Evolutionary conservation across 2,888 invertebrate genomes (phyloP), one percentile per base, ranked within the genome.

Genomic region (Dusona sp.): DNA sequence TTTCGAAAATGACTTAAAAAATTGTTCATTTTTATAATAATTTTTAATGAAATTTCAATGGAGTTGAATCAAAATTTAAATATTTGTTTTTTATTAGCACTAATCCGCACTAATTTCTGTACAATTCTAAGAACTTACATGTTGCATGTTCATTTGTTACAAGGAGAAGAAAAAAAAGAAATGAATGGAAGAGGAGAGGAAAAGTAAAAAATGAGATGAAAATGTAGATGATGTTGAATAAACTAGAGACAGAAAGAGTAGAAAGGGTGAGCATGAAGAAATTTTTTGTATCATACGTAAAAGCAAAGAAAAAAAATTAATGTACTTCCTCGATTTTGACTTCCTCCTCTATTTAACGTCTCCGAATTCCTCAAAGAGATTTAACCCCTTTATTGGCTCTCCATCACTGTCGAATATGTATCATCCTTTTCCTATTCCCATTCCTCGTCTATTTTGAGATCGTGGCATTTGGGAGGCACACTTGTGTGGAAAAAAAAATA

Each of bases 401-500:
- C 33, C 73, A 74, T 79, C 73, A 84, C 67, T 74, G 74, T 84
- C 84, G 25, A 85, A 81, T 85, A 64, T 73, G 45, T 70, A 70
- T 61, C 54, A 25, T 74, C 57, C 68, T 48, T 25, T 45, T 64
- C 54, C 33, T 80, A 61, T 84, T 79, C 79, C 79, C 74, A 79
- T 83, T 73, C 68, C 36, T 33, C 22, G 25, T 36, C 73, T 73
- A 73, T 73, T 73, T 73, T 19, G 33, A 73, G 51, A 51, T 48
- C 73, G 11, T 25, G 61, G 29, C 54, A 73, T n/a, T 73, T 54
- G 73, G 54, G 54, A 73, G 33, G 73, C 70, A 70, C 45, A 19
- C 45, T 70, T 45, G 70, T 22, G n/a, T 48, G 51, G 11, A 51
- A 48, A n/a, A 72, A 65, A 65, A 65, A 77, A 25, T 65, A 19